Conservation (phyloP, 2,113 vertebrate genomes). For the Girardinichthys multiradiatus region DNA sequence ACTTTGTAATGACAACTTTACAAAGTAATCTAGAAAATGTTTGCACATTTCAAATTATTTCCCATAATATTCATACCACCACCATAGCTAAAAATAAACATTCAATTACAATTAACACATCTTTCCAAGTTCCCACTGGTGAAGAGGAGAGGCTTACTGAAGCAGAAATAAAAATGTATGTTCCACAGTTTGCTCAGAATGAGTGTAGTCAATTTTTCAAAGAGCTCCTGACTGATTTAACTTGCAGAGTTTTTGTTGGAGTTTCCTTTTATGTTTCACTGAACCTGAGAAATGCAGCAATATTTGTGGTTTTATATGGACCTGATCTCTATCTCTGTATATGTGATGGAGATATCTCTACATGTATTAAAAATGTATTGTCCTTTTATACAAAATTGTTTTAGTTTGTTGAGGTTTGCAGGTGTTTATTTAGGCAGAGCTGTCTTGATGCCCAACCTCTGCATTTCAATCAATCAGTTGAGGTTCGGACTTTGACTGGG, state of each 20-base stretch:
- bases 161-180: constrained; percentile 13
- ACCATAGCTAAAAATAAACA: neutral
- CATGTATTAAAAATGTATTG: too few species aligned
- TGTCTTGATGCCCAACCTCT: too few species aligned
- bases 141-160: constrained; percentile 7
- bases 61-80: neutral
- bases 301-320: too few species aligned
- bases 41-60: neutral
- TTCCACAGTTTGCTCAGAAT: neutral
- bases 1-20: neutral
- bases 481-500: too few species aligned
- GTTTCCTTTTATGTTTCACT: neutral
- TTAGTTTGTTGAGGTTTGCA: too few species aligned
- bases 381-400: too few species aligned
- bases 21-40: neutral
- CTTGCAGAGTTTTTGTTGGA: neutral
- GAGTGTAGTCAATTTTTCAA: neutral
- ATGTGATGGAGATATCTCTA: too few species aligned
- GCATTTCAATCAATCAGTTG: too few species aligned
- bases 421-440: too few species aligned
- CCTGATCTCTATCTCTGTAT: too few species aligned
- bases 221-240: neutral
- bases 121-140: neutral
- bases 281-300: too few species aligned
- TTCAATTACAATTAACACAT: neutral